Evolutionary conservation across 2,113 vertebrate genomes (phyloP).

Genomic region (Entomyzon cyanotis): DNA sequence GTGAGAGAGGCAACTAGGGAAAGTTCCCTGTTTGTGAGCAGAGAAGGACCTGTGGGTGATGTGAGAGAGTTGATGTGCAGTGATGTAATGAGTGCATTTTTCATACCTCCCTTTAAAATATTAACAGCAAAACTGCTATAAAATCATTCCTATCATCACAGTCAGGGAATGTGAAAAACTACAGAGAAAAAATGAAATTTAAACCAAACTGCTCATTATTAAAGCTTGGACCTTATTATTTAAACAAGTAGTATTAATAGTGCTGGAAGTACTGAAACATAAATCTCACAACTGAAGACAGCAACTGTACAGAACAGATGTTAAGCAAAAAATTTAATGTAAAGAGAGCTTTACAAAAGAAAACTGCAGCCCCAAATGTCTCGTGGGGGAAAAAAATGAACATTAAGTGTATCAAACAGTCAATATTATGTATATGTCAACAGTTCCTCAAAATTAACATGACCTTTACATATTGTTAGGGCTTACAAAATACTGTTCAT

Average conservation of each 20-base stretch:
- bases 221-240: background rate
- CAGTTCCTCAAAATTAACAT: background rate
- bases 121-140: background rate
- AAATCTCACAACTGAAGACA: background rate
- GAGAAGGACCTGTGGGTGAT: background rate
- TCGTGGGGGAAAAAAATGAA: background rate
- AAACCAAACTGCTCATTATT: background rate
- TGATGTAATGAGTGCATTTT: background rate
- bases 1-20: background rate
- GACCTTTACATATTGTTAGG: background rate
- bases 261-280: background rate
- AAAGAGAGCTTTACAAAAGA: background rate
- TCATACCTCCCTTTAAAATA: background rate
- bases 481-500: background rate
- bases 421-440: background rate
- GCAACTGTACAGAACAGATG: background rate
- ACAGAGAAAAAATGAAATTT: background rate
- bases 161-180: background rate
- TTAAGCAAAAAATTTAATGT: background rate
- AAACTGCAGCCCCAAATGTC: background rate
- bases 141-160: background rate
- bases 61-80: background rate
- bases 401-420: background rate
- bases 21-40: background rate
- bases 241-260: background rate